Base-by-base conservation (phyloP, 53 echinoderm and acorn worm species). In the Hippasteria phrygiana region DNA sequence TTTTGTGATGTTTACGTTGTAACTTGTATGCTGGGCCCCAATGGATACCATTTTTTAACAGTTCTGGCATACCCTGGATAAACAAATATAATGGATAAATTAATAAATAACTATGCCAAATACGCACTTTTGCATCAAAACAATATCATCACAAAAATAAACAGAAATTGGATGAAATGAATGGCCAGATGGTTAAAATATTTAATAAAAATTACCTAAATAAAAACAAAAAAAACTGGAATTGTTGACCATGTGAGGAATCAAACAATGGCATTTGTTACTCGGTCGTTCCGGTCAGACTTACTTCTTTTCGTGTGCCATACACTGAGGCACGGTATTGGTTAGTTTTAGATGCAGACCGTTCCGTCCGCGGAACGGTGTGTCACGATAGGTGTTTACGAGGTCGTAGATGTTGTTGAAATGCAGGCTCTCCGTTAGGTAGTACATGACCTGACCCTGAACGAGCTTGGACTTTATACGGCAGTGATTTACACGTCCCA, bases 341-440 rank as follows among this genome's bases (percentile, higher is more conserved):
- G 89, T 93, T 54, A 97, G 92, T 45, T 12, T 78, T 9, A 92
- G 50, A 77, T 72, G 72, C 86, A 97, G 89, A 40, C 95, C 95
- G 34, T 93, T 95, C 34, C 84, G 87, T 43, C 95, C 97, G 36
- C 87, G 74, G 34, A 97, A 86, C 51, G 88, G 90, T 46, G 88
- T 83, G 41, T 97, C 95, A 12, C 91, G 95, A 82, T 95, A 97
- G 90, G 71, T 72, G 89, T 47, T 92, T 14, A 97, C 92, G 13
- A 95, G 92, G 71, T 77, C 91, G 88, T 95, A 97, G 35, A 97
- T 90, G 85, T 88, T 97, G 42, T 87, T 77, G 78, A 97, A 97
- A 43, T 64, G 67, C 26, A 85, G 88, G 64, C 81, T 88, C 75
- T 85, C 91, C 20, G 91, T 88, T 55, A 94, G 89, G 85, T 85